Evolutionary conservation across 2,113 vertebrate genomes (phyloP).

Genomic region (Vombatus ursinus): DNA sequence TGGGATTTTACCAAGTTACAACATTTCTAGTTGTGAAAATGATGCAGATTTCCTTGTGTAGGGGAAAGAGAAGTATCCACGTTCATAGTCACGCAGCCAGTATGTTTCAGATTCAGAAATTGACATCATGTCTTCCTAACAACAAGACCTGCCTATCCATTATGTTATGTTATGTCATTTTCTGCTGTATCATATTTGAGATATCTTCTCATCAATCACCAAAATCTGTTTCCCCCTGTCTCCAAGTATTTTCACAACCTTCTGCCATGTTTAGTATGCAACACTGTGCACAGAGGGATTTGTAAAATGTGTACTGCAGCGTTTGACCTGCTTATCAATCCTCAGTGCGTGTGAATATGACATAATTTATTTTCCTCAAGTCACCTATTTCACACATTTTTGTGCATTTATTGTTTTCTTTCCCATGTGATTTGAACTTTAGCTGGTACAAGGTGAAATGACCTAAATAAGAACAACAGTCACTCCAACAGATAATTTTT

Average conservation of each 20-base stretch:
- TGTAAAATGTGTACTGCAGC: neutral
- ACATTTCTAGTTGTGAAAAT: neutral
- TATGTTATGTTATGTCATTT: neutral
- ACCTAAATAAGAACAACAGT: neutral
- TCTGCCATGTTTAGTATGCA: neutral
- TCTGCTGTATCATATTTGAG: neutral
- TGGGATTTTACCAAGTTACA: neutral
- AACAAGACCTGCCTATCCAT: neutral
- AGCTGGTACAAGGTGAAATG: neutral
- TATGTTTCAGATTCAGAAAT: neutral
- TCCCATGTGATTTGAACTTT: neutral
- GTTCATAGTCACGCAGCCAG: neutral
- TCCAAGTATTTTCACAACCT: neutral
- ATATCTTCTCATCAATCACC: neutral
- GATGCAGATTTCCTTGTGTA: neutral
- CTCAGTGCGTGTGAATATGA: neutral
- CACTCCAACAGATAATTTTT: neutral
- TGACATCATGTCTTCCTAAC: neutral
- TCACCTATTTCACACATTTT: neutral
- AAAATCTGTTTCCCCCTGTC: neutral
- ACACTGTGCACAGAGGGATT: neutral
- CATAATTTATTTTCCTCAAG: neutral
- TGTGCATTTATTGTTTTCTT: neutral
- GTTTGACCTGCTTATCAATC: neutral
- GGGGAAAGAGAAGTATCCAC: neutral